Base-by-base conservation (phyloP, 2,113 vertebrate genomes). In the Hemiscyllium ocellatum region DNA sequence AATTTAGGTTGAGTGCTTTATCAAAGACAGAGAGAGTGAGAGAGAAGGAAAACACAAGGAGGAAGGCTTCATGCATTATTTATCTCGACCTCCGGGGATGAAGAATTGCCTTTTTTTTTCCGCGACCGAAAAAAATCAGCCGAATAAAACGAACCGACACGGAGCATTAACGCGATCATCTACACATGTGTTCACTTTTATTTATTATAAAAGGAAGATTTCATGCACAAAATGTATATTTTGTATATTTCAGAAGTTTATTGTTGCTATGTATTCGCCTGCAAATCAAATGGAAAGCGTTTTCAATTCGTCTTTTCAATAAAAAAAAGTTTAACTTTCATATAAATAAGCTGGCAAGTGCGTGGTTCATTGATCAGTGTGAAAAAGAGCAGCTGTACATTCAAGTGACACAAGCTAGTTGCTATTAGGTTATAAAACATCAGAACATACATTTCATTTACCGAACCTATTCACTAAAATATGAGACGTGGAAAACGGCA, bases 171-270 rank as follows among this genome's bases (percentile, higher is more conserved):
- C 96, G 95, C 96, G 96, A 97, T 97, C 97, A 97, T 97, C 97
- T 97, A 97, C 97, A 97, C 97, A 97, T 97, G 97, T 97, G 97
- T 97, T 98, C 97, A 96, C 97, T 96, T 97, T 97, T 98, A 98
- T 98, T 98, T 98, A 98, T 98, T 98, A 97, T 97, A 97, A 98
- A 95, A 98, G 97, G 97, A 97, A 97, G 94, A 96, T 97, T 97
- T 98, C 97, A 97, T 97, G 97, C 97, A 97, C 97, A 97, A 96
- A 96, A 98, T 98, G 97, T 98, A 98, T 98, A 98, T 98, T 98
- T 97, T 97, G 97, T 98, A 98, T 98, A 98, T 98, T 97, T 97
- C 96, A 98, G 98, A 98, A 98, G 98, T 98, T 97, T 98, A 98
- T 98, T 98, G 94, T 95, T 97, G 98, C 97, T 98, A 98, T 97